These are phyloP conservation scores for Chloroceryle inda DNA, from an alignment of 2,797 vertebrate species.

Conservation along the genomic window DNA sequence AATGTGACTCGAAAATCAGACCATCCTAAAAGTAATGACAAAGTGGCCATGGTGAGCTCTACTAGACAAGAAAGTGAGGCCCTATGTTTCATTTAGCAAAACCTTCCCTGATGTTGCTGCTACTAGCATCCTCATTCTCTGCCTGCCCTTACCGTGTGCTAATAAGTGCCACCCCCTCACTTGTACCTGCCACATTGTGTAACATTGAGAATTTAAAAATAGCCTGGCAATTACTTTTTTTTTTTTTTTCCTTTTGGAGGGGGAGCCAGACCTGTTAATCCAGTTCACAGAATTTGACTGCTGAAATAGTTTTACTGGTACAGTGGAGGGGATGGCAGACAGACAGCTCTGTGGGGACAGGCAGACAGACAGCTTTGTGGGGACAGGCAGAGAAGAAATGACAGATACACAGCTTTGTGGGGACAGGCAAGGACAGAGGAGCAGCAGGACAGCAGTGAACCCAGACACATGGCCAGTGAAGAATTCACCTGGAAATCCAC, in stretches of 20 bases:
- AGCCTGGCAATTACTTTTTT: background rate
- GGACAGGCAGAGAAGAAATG: background rate
- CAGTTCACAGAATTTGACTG: background rate
- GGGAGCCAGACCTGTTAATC: slow-evolving; percentile 41
- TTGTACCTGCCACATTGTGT: background rate
- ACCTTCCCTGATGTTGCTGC: background rate
- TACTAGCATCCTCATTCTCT: background rate
- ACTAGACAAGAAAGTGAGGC: background rate
- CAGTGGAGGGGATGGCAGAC: background rate
- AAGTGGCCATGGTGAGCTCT: background rate
- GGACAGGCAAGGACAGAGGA: background rate
- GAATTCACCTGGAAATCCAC: background rate
- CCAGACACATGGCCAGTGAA: background rate
- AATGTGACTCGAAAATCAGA: background rate
- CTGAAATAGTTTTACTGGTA: background rate
- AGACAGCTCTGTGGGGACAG: background rate
- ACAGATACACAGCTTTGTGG: background rate
- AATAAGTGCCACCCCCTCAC: slow-evolving; percentile 44
- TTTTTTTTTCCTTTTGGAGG: background rate
- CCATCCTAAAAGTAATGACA: background rate
- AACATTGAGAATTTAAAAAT: slow-evolving; percentile 35
- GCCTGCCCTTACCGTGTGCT: background rate
- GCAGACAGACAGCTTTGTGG: fast-evolving
- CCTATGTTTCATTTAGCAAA: background rate
- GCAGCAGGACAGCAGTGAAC: background rate